Conservation (phyloP, 2,113 vertebrate genomes). For the Rhizomys pruinosus region DNA sequence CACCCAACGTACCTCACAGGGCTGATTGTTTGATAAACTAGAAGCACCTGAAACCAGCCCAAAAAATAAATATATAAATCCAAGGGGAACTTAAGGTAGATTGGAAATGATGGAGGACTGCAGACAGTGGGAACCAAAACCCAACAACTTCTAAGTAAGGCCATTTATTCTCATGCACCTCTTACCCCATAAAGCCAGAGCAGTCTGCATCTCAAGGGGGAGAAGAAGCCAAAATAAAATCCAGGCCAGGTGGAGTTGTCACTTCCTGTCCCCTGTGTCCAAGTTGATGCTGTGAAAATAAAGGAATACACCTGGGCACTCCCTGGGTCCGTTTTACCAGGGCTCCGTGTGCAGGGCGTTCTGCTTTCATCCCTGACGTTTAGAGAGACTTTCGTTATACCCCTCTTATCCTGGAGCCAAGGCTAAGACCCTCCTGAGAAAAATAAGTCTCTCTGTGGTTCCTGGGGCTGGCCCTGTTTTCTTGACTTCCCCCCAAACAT, state of each 20-base stretch:
- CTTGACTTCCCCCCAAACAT: neutral
- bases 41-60: slow-evolving; percentile 78
- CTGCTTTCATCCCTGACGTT: neutral
- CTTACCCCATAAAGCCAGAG: neutral
- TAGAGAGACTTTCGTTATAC: neutral
- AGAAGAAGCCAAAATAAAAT: neutral
- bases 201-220: neutral
- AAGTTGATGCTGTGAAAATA: neutral
- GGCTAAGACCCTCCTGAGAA: neutral
- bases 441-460: neutral
- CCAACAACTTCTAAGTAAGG: neutral
- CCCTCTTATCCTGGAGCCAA: neutral
- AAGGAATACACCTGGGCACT: too few relatives aligned
- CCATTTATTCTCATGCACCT: neutral
- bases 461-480: neutral
- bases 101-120: slow-evolving; percentile 58
- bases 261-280: neutral
- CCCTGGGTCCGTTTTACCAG: neutral
- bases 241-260: neutral
- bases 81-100: slow-evolving; percentile 55
- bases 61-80: slow-evolving; percentile 74
- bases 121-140: slow-evolving; percentile 26
- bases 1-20: slow-evolving; percentile 82
- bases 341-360: neutral
- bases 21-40: slow-evolving; percentile 86